These are phyloP conservation scores for Rhizoglyphus robini DNA, from an alignment of 1,140 invertebrate species.

Conservation along the genomic window DNA sequence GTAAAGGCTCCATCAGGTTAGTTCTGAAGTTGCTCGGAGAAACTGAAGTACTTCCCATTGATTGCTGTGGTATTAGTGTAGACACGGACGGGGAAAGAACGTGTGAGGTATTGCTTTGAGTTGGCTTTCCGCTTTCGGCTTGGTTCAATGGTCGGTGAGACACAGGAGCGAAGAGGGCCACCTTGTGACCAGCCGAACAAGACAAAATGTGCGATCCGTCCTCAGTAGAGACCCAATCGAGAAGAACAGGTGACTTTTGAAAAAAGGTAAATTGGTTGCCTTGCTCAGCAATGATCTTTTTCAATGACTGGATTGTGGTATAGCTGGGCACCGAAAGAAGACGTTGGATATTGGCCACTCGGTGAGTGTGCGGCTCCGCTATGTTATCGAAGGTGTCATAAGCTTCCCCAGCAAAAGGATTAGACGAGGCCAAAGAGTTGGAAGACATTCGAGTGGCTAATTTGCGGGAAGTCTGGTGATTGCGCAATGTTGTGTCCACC, in stretches of 20 bases:
- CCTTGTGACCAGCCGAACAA: conserved; percentile 81
- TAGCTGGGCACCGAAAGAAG: conserved; percentile 78
- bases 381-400: conserved; percentile 14
- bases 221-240: conserved; percentile 98
- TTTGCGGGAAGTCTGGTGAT: conserved; percentile 30
- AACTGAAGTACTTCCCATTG: neutral
- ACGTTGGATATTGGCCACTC: conserved; percentile 22
- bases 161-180: conserved; percentile 31
- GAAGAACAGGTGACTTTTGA: conserved; percentile 54
- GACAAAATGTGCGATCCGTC: conserved; percentile 96
- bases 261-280: conserved; percentile 74
- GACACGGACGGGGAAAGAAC: neutral
- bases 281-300: conserved; percentile 75
- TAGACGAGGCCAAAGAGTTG: neutral
- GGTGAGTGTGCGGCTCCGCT: conserved; percentile 34
- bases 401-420: neutral
- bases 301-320: conserved; percentile 72
- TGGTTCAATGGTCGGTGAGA: conserved; percentile 37
- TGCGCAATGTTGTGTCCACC: conserved; percentile 61
- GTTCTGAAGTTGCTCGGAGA: conserved; percentile 6
- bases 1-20: neutral
- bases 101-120: neutral
- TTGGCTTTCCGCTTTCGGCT: neutral
- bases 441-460: conserved; percentile 21
- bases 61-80: conserved; percentile 2